Base-by-base conservation (phyloP, 2,113 vertebrate species). In the Elachura formosa region DNA sequence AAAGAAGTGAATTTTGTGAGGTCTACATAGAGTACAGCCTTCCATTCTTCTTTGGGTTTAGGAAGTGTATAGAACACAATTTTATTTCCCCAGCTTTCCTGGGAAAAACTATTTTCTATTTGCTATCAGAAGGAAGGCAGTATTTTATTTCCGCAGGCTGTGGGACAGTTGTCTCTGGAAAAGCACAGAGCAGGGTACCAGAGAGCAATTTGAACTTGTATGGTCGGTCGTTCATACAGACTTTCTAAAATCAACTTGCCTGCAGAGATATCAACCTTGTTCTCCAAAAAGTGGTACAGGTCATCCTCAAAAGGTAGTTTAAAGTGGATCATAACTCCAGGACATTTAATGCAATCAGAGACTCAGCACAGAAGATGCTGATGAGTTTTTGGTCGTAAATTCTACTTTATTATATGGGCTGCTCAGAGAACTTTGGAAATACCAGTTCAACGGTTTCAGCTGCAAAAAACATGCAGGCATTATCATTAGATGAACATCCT, bases 1-100 rank as follows among this genome's bases (percentile, higher is more conserved):
- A 96, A 96, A 96, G 96, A 96, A 96, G 88, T 85, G 92, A 74
- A 90, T 96, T 96, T 96, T 79, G 85, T 73, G 82, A 86, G 43
- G 85, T 90, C 95, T 96, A 0, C 33, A 33, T 78, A 93, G 94
- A 88, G 75, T 36, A 80, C 72, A 96, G 90, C 92, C 43, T 81
- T 90, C 92, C 85, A 52, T 58, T 89, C 87, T 92, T 85, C 93
- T 80, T 80, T 73, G 78, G 55, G 12, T 73, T 68, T 83, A 79
- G 82, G 79, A 92, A 83, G 22, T 62, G 48, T 21, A 62, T 21
- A 7, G 75, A 69, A 76, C 12, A 76, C 52, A 66, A 55, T 73
- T 82, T 92, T 83, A 54, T 83, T 74, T 77, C 43, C 71, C 46
- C 31, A 22, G 7, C 43, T 90, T 96, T 59, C 38, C 54, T 77